phyloP scores from a whole-genome alignment of 2,888 invertebrate genomes.

The Agrenia bidenticulata region DNA sequence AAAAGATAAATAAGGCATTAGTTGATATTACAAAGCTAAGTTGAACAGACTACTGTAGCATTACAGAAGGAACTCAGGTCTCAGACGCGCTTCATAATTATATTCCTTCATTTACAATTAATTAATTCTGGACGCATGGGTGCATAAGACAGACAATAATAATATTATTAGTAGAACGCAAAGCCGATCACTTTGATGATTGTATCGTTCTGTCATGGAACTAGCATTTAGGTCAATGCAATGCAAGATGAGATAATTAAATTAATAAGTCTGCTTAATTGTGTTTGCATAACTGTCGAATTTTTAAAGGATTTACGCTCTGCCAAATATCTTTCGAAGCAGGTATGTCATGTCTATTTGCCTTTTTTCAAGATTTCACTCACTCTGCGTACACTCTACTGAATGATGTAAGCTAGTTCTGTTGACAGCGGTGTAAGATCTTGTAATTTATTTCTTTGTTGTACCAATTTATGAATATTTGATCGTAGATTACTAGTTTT shows the following conservation, averaged over 20 bases:
- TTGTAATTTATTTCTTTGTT: constrained; percentile 14
- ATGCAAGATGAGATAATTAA: constrained; percentile 49
- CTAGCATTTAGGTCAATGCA: constrained; percentile 47
- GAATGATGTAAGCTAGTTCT: constrained; percentile 11
- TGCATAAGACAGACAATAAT: not conserved
- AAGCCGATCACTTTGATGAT: constrained; percentile 1
- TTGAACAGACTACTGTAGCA: too few relatives aligned
- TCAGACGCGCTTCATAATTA: too few relatives aligned
- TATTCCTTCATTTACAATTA: too few relatives aligned
- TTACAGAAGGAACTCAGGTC: too few relatives aligned
- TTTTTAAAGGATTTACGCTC: constrained; percentile 25
- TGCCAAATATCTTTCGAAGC: not conserved
- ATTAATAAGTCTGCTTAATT: constrained; percentile 43
- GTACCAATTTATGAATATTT: constrained; percentile 3
- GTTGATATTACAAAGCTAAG: too few relatives aligned
- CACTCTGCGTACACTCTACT: too few relatives aligned
- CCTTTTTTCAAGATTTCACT: too few relatives aligned
- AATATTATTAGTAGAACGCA: not conserved
- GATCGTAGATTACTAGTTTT: too few relatives aligned
- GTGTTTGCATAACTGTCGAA: constrained; percentile 6
- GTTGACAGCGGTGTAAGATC: too few relatives aligned
- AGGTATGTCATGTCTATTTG: too few relatives aligned
- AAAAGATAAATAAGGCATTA: too few relatives aligned
- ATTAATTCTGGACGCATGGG: too few relatives aligned
- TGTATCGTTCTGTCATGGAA: constrained; percentile 28